Base-by-base conservation (phyloP, 1,140 invertebrate genomes). In the Steinernema feltiae region DNA sequence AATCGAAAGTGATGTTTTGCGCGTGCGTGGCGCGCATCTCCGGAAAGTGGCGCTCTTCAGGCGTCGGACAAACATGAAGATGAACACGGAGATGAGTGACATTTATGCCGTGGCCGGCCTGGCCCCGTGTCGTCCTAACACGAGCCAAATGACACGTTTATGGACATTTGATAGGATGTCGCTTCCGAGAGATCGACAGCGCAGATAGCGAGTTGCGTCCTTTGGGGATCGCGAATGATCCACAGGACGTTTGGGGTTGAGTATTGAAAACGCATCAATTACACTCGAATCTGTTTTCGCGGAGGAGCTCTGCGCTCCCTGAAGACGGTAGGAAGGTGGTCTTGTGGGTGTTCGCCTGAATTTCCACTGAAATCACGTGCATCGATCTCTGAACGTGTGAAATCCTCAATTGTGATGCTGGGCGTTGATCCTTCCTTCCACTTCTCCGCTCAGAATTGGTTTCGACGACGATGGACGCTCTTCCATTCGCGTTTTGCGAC, bases 161-260 rank as follows among this genome's bases (percentile, higher is more conserved):
- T 63, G 53, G 53, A 63, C 53, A 27, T 63, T 63, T 63, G 53
- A 63, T 63, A 63, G 53, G 53, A 63, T 63, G 53, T 63, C 53
- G 53, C 15, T 27, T 7, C 7, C 2, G 2, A 18, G 24, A 63
- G 53, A 63, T 63, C 15, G 53, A 63, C 53, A 63, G 12, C 3
- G 12, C 7, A 12, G 53, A 63, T 63, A 63, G 53, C 12, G 24
- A 63, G 15, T 15, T 21, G 53, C 15, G 53, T 63, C 53, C 24
- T 21, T 15, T 3, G 24, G 53, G 53, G 41, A 46, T 12, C n/a
- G 41, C n/a, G n/a, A 46, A 46, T 46, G 41, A n/a, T 12, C 41
- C 41, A 46, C n/a, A n/a, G 41, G 41, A 46, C 41, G n/a, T n/a
- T n/a, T n/a, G n/a, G n/a, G n/a, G n/a, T n/a, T n/a, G n/a, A n/a